These are phyloP conservation scores for Albula goreensis DNA, from an alignment of 2,113 vertebrate genomes.

Conservation along the genomic window DNA sequence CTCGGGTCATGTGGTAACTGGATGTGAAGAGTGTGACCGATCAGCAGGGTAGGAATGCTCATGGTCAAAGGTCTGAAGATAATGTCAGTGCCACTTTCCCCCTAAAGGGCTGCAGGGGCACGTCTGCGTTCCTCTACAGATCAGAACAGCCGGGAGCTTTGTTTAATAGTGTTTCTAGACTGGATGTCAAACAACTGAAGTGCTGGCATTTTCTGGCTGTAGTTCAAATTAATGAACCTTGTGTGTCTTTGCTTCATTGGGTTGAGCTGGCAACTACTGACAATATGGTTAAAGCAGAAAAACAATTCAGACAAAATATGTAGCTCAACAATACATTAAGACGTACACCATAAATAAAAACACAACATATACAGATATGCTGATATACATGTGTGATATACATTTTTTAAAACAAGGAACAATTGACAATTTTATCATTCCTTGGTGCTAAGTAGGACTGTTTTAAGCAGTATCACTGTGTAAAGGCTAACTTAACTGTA, in stretches of 20 bases:
- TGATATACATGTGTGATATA: no score
- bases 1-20: no score
- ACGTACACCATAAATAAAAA: not conserved
- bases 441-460: no score
- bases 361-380: no score
- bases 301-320: not conserved
- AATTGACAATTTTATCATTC: no score
- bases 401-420: no score
- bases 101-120: not conserved
- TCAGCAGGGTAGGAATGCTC: no score
- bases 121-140: no score
- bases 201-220: not conserved
- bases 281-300: not conserved
- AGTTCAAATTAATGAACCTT: not conserved
- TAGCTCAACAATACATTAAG: not conserved
- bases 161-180: not conserved
- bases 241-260: not conserved
- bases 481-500: no score
- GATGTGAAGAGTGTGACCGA: no score
- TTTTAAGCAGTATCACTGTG: no score
- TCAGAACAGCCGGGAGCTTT: not conserved
- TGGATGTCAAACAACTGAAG: constrained; percentile 1
- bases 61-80: no score
- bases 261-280: not conserved
- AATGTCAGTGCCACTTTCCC: not conserved